Evolutionary conservation across 2,113 vertebrate genomes (phyloP).

Genomic region (Nycticryphes semicollaris): DNA sequence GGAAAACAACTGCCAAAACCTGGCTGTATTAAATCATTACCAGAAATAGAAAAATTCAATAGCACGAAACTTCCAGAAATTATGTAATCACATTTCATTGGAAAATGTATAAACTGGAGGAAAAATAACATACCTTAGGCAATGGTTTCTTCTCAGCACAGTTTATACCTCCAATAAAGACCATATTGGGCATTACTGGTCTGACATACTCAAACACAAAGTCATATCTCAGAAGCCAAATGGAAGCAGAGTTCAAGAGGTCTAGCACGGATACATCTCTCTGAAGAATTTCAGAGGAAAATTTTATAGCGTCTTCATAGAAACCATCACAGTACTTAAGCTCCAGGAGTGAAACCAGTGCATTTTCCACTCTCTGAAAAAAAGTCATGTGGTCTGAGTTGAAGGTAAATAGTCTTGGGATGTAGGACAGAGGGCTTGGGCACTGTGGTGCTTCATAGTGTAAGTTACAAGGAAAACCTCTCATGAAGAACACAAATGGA

Average conservation of each 20-base stretch:
- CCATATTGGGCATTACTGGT: slow-evolving; percentile 86
- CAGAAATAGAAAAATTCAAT: background rate
- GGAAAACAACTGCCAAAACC: background rate
- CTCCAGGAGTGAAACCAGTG: slow-evolving; percentile 74
- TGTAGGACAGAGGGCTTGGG: slow-evolving; percentile 53
- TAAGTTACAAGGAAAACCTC: slow-evolving; percentile 13
- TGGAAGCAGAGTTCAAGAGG: slow-evolving; percentile 64
- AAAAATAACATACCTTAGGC: slow-evolving; percentile 26
- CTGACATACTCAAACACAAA: slow-evolving; percentile 82
- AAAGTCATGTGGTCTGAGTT: slow-evolving; percentile 81
- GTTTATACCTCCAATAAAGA: slow-evolving; percentile 81
- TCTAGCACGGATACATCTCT: slow-evolving; percentile 70
- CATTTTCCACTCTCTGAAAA: slow-evolving; percentile 75
- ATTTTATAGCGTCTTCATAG: slow-evolving; percentile 60
- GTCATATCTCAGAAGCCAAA: slow-evolving; percentile 84
- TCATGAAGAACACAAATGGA: slow-evolving; percentile 36
- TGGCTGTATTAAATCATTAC: background rate
- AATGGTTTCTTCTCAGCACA: slow-evolving; percentile 43
- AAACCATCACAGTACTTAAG: slow-evolving; percentile 59
- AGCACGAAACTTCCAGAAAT: fast-evolving
- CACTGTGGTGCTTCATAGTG: background rate
- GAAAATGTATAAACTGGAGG: background rate
- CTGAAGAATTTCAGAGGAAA: slow-evolving; percentile 74
- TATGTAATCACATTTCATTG: fast-evolving
- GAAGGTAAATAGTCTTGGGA: background rate